Evolutionary conservation across 2,888 invertebrate species (phyloP), one percentile per base, ranked within the genome.

Genomic region (Pharmacophagus antenor): DNA sequence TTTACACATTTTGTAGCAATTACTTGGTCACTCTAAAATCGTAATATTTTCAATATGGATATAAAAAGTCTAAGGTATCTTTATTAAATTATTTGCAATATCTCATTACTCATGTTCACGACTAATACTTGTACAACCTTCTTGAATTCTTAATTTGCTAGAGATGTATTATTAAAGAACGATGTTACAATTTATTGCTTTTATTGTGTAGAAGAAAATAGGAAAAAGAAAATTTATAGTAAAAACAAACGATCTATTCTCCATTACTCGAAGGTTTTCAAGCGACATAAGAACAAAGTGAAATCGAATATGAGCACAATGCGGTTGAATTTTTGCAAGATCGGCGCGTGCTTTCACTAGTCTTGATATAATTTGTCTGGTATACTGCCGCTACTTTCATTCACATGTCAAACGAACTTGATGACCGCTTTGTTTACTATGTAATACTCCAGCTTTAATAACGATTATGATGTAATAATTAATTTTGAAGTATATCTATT

Each of bases 241-340:
- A 21, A n/a, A 37, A 21, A 58, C 8, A 58, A 51, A 44, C 42
- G 50, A 51, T 42, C 20, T 15, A 4, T 46, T 20, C 71, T 67
- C 67, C 65, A 62, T 70, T 69, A 72, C 67, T 70, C 68, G 64
- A 70, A 73, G 74, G 68, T 67, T 67, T 69, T 68, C 68, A 62
- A 61, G 31, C 64, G 63, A 58, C 82, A 83, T 85, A 87, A 76
- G 87, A 87, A 85, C 83, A 66, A 70, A 83, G 84, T 80, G 84
- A 85, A 84, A 86, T 82, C 82, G 72, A 82, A 79, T 77, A 74
- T 70, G 71, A 80, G 84, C 86, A 87, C 86, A 87, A 86, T 86
- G 78, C 75, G 67, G 65, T 70, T 77, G 74, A 74, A 82, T 82
- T 85, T 85, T 85, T 85, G 79, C 84, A 76, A 71, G 72, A 66